Evolutionary conservation across 2,797 vertebrate genomes (phyloP).

Genomic region (Huso huso): DNA sequence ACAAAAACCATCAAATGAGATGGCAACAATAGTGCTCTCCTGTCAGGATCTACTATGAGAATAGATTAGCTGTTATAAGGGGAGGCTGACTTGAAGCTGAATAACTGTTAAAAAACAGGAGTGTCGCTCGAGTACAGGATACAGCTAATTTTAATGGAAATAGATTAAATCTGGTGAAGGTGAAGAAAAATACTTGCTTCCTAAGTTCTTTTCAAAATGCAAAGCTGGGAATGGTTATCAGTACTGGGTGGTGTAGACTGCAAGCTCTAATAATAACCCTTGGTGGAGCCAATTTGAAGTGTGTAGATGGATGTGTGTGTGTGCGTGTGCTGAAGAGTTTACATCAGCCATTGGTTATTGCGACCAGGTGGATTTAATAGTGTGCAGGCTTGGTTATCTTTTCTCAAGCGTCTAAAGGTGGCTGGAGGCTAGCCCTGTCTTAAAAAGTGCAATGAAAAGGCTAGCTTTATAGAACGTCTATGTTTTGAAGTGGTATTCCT

Average conservation of each 20-base stretch:
- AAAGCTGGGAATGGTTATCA: slow-evolving; percentile 1
- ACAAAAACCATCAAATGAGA: background rate
- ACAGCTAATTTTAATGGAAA: slow-evolving; percentile 5
- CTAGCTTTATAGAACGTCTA: no score
- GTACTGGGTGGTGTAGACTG: background rate
- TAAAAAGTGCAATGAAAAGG: no score
- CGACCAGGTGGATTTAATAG: no score
- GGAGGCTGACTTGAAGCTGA: slow-evolving; percentile 8
- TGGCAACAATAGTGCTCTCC: slow-evolving; percentile 4
- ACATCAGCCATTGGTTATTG: no score
- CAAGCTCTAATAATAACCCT: slow-evolving; percentile 6
- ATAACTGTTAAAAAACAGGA: slow-evolving; percentile 1
- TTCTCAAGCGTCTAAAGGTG: no score
- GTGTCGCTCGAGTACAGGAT: slow-evolving; percentile 6
- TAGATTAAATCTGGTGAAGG: background rate
- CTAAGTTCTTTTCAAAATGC: background rate
- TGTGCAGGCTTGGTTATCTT: no score
- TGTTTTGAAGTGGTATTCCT: no score
- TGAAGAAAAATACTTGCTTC: slow-evolving; percentile 3
- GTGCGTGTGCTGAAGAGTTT: no score
- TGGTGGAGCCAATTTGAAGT: no score
- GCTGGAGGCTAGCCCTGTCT: no score
- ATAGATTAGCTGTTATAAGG: background rate
- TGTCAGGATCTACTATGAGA: slow-evolving; percentile 14
- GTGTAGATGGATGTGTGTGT: no score